phyloP scores from a whole-genome alignment of 2,797 vertebrate genomes.

The Eulemur rubriventer region DNA sequence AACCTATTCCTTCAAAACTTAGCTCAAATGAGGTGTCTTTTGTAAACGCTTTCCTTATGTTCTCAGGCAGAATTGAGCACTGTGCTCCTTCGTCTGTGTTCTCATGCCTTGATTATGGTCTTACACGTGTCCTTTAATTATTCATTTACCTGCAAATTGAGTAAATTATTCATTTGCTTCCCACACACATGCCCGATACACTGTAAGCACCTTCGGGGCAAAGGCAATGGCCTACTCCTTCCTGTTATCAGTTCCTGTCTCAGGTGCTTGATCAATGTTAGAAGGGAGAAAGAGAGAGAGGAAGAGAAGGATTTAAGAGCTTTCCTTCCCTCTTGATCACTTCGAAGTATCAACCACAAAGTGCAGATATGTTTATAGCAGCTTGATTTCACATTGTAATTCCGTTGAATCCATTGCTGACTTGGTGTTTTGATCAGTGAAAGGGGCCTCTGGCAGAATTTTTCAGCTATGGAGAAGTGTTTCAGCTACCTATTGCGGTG shows the following conservation, averaged over 20 bases:
- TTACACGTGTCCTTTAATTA: not conserved
- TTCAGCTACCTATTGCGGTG: not conserved
- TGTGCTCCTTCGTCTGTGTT: not conserved
- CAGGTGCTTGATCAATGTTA: not conserved
- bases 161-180: not conserved
- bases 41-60: not conserved
- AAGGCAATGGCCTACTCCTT: not conserved
- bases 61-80: not conserved
- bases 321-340: not conserved
- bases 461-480: not conserved
- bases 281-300: not conserved
- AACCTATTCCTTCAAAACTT: not conserved
- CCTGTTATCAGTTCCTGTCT: not conserved
- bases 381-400: not conserved
- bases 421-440: not conserved
- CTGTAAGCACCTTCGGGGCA: not conserved
- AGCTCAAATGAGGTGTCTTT: not conserved
- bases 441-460: not conserved
- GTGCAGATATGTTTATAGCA: not conserved
- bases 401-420: not conserved
- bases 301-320: not conserved
- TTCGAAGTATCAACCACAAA: not conserved
- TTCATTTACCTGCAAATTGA: not conserved
- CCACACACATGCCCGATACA: not conserved
- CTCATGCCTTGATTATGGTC: not conserved